Base-by-base conservation (phyloP, 1,140 invertebrate species). In the Bombus vancouverensis region DNA sequence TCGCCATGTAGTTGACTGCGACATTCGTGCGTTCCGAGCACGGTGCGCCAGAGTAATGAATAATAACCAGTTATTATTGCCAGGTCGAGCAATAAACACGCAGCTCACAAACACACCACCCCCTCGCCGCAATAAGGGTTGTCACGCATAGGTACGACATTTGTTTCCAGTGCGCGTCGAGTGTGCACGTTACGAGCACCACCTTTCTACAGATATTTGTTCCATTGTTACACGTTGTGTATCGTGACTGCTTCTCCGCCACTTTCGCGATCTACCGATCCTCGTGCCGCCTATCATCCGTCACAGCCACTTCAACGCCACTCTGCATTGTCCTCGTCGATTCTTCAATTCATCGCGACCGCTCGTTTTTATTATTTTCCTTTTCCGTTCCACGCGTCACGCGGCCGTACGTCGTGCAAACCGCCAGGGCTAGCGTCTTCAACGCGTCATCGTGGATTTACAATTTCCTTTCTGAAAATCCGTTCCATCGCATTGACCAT, bases 1-100 rank as follows among this genome's bases (percentile, higher is more conserved):
- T 37, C 32, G 62, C 65, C 75, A 72, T 76, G 79, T 44, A 74
- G 84, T 86, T 87, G 85, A 90, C 81, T 81, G 85, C 78, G 39
- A 86, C 85, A 75, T 90, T 89, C 89, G 88, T 85, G 88, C 75
- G 85, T 72, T 79, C 44, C 70, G 57, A 87, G 73, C 62, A 81
- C 83, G 81, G 62, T 81, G 85, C 25, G 76, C 68, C 81, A 62
- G 81, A 76, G 83, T 90, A 90, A 90, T 90, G 89, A 92, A 94
- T 91, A 94, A 93, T 93, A 91, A 92, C 91, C 90, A 87, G 90
- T 93, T 93, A 93, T 94, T 93, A 93, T 93, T 94, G 73, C 88
- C 91, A 93, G 91, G 89, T 91, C 92, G 91, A 90, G 92, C 90
- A 93, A 93, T 92, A 93, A 92, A 93, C 90, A 93, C 86, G 87